phyloP scores from a whole-genome alignment of 2,888 invertebrate species.

The Aelia acuminata region DNA sequence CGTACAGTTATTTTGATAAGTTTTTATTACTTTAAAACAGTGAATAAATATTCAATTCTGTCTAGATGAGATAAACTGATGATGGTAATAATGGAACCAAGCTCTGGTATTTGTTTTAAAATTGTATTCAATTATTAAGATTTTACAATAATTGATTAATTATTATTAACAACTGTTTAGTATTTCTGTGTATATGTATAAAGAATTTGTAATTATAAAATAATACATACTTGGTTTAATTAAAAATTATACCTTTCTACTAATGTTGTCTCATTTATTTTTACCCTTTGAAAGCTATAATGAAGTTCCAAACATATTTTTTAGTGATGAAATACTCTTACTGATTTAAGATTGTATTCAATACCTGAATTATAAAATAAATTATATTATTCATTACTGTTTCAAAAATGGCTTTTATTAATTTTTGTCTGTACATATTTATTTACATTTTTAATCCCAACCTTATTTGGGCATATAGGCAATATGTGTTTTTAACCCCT shows the following conservation, averaged over 20 bases:
- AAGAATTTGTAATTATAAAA: slow-evolving; percentile 56
- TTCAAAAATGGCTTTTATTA: too few relatives aligned
- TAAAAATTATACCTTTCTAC: slow-evolving; percentile 33
- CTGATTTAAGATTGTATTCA: too few relatives aligned
- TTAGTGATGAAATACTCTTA: too few relatives aligned
- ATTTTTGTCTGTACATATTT: too few relatives aligned
- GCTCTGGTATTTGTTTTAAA: slow-evolving; percentile 31
- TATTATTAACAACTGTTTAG: slow-evolving; percentile 43
- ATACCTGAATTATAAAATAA: too few relatives aligned
- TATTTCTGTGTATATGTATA: slow-evolving; percentile 56
- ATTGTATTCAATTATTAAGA: slow-evolving; percentile 33
- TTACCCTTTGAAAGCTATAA: background rate
- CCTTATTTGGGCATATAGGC: too few relatives aligned
- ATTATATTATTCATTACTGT: too few relatives aligned
- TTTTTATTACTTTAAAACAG: slow-evolving; percentile 51
- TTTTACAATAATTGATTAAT: slow-evolving; percentile 50
- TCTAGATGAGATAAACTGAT: background rate
- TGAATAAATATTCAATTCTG: slow-evolving; percentile 13
- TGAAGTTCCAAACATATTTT: too few relatives aligned
- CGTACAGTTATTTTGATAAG: slow-evolving; percentile 50
- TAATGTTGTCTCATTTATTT: background rate
- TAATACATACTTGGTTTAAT: slow-evolving; percentile 44
- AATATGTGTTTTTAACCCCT: too few relatives aligned
- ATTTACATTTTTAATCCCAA: too few relatives aligned
- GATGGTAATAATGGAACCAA: slow-evolving; percentile 24